phyloP scores from a whole-genome alignment of 2,888 invertebrate genomes.

The Morpho deidamia region DNA sequence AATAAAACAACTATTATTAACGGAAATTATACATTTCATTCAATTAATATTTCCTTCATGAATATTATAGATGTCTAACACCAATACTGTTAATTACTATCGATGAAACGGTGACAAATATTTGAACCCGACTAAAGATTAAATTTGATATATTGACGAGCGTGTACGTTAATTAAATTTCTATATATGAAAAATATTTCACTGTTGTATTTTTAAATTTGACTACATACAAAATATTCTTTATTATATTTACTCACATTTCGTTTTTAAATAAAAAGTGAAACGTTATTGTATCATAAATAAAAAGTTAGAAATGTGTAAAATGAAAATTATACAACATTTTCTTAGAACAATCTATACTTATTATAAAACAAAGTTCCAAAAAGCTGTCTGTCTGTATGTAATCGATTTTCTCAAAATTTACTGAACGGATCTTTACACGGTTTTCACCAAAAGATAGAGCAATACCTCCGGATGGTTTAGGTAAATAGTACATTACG shows the following conservation, averaged over 20 bases:
- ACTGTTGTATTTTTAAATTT: neutral
- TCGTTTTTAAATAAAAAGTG: neutral
- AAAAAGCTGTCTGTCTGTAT: no score
- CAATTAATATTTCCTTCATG: slow-evolving; percentile 12
- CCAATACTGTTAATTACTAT: neutral
- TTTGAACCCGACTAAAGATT: slow-evolving; percentile 3
- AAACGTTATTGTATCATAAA: neutral
- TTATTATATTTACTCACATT: neutral
- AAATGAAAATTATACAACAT: no score
- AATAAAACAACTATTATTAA: no score
- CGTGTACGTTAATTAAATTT: neutral
- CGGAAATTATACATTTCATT: neutral
- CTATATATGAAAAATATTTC: neutral
- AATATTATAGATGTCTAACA: slow-evolving; percentile 24
- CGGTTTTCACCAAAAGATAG: no score
- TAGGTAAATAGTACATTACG: no score
- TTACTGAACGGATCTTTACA: no score
- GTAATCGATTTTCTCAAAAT: no score
- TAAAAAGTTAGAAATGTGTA: no score
- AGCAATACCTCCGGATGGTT: no score
- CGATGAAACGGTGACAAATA: neutral
- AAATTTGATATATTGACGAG: slow-evolving; percentile 3
- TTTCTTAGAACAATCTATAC: no score
- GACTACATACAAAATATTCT: neutral
- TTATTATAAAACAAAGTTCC: no score